Percentiles rank a stretch among this genome's conserved stretches.
Conservation (phyloP, 2,888 invertebrate species). For the Tetheella fluctuosa region DNA sequence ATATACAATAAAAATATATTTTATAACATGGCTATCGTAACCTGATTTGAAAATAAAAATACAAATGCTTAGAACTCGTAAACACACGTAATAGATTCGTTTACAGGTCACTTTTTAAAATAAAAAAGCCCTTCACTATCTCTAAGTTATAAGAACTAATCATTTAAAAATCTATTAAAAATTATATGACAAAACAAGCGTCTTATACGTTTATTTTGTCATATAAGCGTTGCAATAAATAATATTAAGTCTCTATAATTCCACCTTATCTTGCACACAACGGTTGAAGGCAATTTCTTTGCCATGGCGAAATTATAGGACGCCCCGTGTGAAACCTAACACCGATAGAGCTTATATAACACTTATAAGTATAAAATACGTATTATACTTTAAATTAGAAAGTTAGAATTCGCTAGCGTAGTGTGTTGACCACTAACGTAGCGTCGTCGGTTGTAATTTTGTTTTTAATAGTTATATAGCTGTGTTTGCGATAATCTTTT, state of each 20-base stretch:
- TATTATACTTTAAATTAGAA: conserved; percentile 4
- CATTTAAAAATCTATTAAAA: too few relatives aligned
- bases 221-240: background rate
- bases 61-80: too few relatives aligned
- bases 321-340: conserved; percentile 52
- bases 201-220: too few relatives aligned
- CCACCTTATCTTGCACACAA: conserved; percentile 48
- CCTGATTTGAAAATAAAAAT: too few relatives aligned
- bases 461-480: background rate
- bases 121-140: too few relatives aligned
- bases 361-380: background rate
- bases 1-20: too few relatives aligned
- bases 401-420: conserved; percentile 5
- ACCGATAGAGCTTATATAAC: conserved; percentile 26
- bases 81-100: too few relatives aligned
- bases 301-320: conserved; percentile 59
- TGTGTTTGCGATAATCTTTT: background rate
- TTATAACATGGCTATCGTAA: too few relatives aligned
- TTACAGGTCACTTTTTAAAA: too few relatives aligned
- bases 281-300: conserved; percentile 62
- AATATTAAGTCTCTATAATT: conserved; percentile 55
- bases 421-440: background rate
- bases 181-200: background rate
- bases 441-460: background rate
- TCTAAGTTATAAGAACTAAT: too few relatives aligned